These are phyloP conservation scores for Syngnathus acus DNA, from an alignment of 2,797 vertebrate species.

Conservation along the genomic window DNA sequence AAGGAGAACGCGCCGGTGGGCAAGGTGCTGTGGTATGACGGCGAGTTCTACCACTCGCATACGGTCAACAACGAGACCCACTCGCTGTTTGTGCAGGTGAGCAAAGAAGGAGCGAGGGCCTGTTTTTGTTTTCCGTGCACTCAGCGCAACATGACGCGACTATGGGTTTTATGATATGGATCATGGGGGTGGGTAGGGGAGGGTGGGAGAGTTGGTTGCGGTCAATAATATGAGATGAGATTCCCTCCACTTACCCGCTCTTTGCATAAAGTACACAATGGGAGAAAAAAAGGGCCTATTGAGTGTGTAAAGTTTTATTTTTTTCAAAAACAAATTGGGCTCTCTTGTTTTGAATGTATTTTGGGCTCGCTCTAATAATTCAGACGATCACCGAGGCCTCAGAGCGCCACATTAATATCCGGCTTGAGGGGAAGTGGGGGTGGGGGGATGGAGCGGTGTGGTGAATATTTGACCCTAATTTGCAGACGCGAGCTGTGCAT, in stretches of 20 bases:
- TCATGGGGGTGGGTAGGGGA: neutral
- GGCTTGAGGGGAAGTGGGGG: neutral
- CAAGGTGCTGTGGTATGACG: slow-evolving; percentile 92
- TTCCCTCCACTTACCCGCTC: neutral
- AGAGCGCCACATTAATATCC: neutral
- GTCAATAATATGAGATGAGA: neutral
- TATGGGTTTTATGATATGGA: neutral
- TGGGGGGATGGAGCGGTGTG: neutral
- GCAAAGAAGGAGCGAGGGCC: neutral
- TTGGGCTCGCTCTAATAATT: neutral
- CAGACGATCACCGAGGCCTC: neutral
- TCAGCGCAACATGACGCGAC: slow-evolving; percentile 19
- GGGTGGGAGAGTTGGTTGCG: neutral
- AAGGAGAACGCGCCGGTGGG: slow-evolving; percentile 88
- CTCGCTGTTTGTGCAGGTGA: slow-evolving; percentile 84
- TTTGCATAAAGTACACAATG: neutral
- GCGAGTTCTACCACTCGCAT: slow-evolving; percentile 87
- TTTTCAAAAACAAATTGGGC: neutral
- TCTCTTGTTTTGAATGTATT: neutral
- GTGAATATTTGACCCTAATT: slow-evolving; percentile 55
- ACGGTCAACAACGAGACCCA: slow-evolving; percentile 87
- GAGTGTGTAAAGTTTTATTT: neutral
- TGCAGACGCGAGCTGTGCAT: slow-evolving; percentile 34
- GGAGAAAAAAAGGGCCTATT: neutral
- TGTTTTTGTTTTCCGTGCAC: neutral